A percentile compares a stretch with the other conserved stretches of the same genome.
phyloP scores from a whole-genome alignment of 2,888 invertebrate genomes.

The Proisotoma minuta region DNA sequence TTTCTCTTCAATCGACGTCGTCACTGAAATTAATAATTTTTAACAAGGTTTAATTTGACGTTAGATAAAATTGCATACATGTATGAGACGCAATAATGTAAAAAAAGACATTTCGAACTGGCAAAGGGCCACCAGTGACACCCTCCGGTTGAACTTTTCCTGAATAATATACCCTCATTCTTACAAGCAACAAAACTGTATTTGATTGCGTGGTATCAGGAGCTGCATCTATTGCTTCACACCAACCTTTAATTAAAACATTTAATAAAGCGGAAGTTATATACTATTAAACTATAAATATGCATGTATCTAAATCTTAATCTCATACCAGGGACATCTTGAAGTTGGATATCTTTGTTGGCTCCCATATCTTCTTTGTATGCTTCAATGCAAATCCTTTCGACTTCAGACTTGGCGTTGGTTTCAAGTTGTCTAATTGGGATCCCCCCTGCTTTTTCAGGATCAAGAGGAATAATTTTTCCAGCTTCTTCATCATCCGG shows the following conservation, averaged over 20 bases:
- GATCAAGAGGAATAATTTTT: neutral
- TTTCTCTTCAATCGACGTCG: no score
- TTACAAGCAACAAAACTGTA: conserved; percentile 31
- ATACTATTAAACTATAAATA: neutral
- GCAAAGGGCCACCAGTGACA: neutral
- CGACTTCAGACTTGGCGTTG: conserved; percentile 19
- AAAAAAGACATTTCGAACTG: neutral
- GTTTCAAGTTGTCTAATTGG: conserved; percentile 7
- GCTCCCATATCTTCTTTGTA: neutral
- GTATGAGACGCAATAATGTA: neutral
- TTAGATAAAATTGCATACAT: no score
- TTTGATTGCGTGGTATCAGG: conserved; percentile 18
- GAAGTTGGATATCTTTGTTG: neutral
- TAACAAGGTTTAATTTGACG: no score
- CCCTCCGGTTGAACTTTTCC: no score
- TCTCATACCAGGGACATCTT: neutral
- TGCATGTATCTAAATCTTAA: neutral
- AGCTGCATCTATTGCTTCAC: conserved; percentile 29
- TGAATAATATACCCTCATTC: conserved; percentile 18
- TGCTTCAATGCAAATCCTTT: conserved; percentile 21
- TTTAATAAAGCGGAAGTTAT: neutral
- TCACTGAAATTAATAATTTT: no score
- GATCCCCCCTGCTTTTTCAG: no score
- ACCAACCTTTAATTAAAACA: conserved; percentile 15
- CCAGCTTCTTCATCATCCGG: conserved; percentile 5